A percentile compares a stretch with the other conserved stretches of the same genome.
Evolutionary conservation across 2,888 invertebrate genomes (phyloP).

Genomic region (Iselma pallidipennis): DNA sequence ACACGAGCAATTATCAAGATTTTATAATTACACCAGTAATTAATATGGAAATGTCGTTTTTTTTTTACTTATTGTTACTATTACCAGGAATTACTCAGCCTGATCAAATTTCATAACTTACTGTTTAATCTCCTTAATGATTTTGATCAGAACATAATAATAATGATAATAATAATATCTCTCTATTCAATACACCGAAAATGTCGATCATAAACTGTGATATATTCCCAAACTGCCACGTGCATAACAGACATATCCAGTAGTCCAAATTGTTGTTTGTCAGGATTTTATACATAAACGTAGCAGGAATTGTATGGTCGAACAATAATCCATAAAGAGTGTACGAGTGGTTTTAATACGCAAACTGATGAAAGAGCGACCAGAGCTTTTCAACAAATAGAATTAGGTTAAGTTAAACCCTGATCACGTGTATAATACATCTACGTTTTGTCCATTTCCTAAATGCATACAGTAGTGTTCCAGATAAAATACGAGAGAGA

Average conservation of each 20-base stretch:
- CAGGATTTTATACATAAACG: constrained; percentile 12
- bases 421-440: constrained; percentile 33
- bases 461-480: not conserved
- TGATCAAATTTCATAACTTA: not conserved
- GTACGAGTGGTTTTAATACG: constrained; percentile 41
- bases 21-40: no score
- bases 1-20: no score
- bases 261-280: constrained; percentile 19
- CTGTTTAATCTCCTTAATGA: not conserved
- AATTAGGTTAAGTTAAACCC: constrained; percentile 43
- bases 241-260: constrained; percentile 31
- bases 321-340: constrained; percentile 38
- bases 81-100: no score
- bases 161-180: constrained; percentile 42
- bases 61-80: no score
- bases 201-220: constrained; percentile 46
- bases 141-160: constrained; percentile 38
- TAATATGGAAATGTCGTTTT: no score
- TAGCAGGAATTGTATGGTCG: constrained; percentile 27
- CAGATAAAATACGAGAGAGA: no score
- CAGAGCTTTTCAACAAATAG: constrained; percentile 44
- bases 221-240: constrained; percentile 40
- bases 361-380: constrained; percentile 42
- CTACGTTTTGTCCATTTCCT: not conserved
- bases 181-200: constrained; percentile 41